phyloP scores from a whole-genome alignment of 2,797 vertebrate genomes.

The Gadopsis marmoratus region DNA sequence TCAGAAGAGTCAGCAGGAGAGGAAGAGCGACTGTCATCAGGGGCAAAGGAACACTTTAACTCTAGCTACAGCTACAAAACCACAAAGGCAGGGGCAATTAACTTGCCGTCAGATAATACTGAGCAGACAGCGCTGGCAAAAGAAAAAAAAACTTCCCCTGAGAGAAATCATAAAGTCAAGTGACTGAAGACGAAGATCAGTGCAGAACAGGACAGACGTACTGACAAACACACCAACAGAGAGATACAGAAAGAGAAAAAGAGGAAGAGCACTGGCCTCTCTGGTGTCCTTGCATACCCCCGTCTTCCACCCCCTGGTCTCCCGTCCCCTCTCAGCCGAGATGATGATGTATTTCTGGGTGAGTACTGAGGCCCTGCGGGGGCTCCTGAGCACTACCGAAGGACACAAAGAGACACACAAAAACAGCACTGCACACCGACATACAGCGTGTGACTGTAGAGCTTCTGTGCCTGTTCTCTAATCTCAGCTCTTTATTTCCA shows the following conservation, averaged over 20 bases:
- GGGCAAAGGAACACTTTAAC: constrained; percentile 55
- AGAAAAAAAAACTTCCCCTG: constrained; percentile 5
- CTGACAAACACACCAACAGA: constrained; percentile 17
- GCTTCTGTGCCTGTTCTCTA: neutral
- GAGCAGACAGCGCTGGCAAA: constrained; percentile 29
- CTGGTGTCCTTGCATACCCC: constrained; percentile 52
- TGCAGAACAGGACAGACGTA: constrained; percentile 31
- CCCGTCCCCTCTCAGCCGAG: constrained; percentile 58
- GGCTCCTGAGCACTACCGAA: constrained; percentile 23
- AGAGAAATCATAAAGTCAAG: constrained; percentile 13
- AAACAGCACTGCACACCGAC: neutral
- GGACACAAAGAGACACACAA: neutral
- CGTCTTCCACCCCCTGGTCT: constrained; percentile 51
- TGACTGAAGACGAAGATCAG: constrained; percentile 45
- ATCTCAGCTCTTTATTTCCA: neutral
- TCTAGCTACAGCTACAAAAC: constrained; percentile 37
- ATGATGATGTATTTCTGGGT: constrained; percentile 85
- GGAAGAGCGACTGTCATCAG: constrained; percentile 47
- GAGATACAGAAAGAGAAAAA: constrained; percentile 21
- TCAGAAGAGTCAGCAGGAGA: constrained; percentile 45
- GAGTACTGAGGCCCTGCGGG: constrained; percentile 68
- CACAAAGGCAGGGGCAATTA: constrained; percentile 55
- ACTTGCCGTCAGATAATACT: constrained; percentile 32
- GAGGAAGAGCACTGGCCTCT: constrained; percentile 59
- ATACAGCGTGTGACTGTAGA: neutral